Percentiles rank a stretch among this genome's conserved stretches.
These are phyloP conservation scores for Hypomecis punctinalis DNA, from an alignment of 2,888 invertebrate genomes.

Conservation along the genomic window DNA sequence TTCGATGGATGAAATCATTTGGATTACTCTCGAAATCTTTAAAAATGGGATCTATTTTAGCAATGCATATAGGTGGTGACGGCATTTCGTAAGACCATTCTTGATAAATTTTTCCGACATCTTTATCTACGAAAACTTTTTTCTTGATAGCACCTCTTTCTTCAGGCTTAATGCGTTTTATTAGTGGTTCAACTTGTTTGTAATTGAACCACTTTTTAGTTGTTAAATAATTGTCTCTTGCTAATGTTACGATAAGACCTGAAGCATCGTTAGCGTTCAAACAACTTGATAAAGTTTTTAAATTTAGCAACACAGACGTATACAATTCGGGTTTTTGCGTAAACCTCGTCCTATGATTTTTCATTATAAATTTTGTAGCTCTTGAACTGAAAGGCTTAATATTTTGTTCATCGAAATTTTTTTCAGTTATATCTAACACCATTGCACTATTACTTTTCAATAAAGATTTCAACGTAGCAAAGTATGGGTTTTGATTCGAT, in stretches of 20 bases:
- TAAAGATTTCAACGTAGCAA: constrained; percentile 30
- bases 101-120: constrained; percentile 36
- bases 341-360: constrained; percentile 16
- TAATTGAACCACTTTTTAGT: constrained; percentile 41
- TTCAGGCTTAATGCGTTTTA: constrained; percentile 42
- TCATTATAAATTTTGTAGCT: constrained; percentile 44
- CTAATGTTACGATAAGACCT: constrained; percentile 41
- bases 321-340: constrained; percentile 21
- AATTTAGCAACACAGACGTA: constrained; percentile 5
- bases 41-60: constrained; percentile 35
- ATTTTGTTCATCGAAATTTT: constrained; percentile 34
- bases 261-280: constrained; percentile 38
- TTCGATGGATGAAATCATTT: constrained; percentile 7
- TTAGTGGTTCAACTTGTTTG: constrained; percentile 45
- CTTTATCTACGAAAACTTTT: constrained; percentile 51
- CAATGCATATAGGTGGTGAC: constrained; percentile 15
- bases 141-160: constrained; percentile 45
- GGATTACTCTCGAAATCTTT: constrained; percentile 31
- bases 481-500: constrained; percentile 23
- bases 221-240: constrained; percentile 42
- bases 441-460: constrained; percentile 26
- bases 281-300: constrained; percentile 18
- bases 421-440: constrained; percentile 45
- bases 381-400: constrained; percentile 33
- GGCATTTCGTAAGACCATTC: constrained; percentile 54